Percentiles rank a stretch among this genome's conserved stretches.
phyloP scores from a whole-genome alignment of 2,797 vertebrate species.

The Xerus rutilus region DNA sequence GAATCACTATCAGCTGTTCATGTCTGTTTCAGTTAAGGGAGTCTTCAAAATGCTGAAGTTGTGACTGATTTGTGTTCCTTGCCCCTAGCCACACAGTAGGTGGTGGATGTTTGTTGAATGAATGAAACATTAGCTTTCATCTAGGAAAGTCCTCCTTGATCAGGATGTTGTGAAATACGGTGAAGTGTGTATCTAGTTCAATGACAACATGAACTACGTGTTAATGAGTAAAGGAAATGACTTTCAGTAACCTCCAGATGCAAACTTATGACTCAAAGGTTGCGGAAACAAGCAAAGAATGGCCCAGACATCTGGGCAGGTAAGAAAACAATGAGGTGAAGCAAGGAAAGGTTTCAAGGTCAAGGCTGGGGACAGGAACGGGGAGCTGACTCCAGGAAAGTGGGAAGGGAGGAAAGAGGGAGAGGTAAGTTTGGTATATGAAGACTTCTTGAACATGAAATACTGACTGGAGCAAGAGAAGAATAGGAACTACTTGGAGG shows the following conservation, averaged over 20 bases:
- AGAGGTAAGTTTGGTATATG: not conserved
- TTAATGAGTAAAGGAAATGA: conserved; percentile 59
- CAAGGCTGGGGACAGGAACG: not conserved
- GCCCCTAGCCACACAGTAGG: not conserved
- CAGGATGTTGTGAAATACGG: not conserved
- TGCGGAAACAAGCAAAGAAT: conserved; percentile 47
- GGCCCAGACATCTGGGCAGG: not conserved
- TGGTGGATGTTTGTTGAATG: not conserved
- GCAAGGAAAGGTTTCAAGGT: not conserved
- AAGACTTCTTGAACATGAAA: not conserved
- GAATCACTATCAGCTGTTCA: not conserved
- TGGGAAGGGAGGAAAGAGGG: not conserved
- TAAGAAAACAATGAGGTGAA: conserved; percentile 34
- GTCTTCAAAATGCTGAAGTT: not conserved
- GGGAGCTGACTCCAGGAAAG: not conserved
- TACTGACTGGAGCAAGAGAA: not conserved
- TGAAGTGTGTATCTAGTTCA: not conserved
- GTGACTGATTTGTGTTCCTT: not conserved
- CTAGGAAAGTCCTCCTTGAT: not conserved
- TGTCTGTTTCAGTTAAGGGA: not conserved
- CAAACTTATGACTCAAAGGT: not conserved
- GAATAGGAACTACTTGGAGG: not conserved
- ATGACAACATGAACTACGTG: not conserved
- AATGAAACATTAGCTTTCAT: not conserved
- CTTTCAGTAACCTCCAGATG: not conserved